Evolutionary conservation across 1,140 invertebrate species (phyloP).

Genomic region (Ceratina japonica): DNA sequence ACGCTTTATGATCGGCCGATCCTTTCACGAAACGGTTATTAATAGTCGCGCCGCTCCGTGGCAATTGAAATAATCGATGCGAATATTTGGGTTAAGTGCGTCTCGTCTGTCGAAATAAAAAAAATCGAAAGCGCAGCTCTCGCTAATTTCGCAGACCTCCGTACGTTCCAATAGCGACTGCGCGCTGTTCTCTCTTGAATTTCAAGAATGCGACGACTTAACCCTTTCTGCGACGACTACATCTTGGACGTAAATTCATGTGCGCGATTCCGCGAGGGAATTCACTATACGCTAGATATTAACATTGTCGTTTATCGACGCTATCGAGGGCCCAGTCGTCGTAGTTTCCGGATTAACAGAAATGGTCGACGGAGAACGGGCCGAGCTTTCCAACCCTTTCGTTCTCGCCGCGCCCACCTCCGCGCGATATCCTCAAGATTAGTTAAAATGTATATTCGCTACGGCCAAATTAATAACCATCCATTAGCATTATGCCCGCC

Average conservation of each 20-base stretch:
- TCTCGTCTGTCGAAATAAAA: not conserved
- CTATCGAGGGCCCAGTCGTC: not conserved
- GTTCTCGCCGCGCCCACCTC: no score
- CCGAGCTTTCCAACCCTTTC: not conserved
- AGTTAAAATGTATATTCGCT: constrained; percentile 41
- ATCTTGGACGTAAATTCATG: not conserved
- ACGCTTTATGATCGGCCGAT: constrained; percentile 32
- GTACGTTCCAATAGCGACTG: no score
- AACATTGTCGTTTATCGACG: constrained; percentile 1
- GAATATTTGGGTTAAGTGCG: constrained; percentile 39
- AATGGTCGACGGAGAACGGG: not conserved
- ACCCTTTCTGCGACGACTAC: not conserved
- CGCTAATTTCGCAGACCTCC: no score
- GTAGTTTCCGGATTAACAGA: constrained; percentile 9
- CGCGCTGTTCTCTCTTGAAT: no score
- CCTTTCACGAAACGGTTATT: constrained; percentile 39
- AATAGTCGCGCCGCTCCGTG: constrained; percentile 23
- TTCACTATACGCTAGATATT: not conserved
- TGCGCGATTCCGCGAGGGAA: not conserved
- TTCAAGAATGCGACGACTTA: no score
- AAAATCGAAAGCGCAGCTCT: not conserved
- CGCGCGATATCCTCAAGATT: constrained; percentile 18
- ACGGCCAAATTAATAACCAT: constrained; percentile 45
- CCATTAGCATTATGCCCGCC: constrained; percentile 42
- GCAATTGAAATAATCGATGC: constrained; percentile 47